phyloP scores from a whole-genome alignment of 1,140 invertebrate genomes.

The Macrocentrus cingulum region DNA sequence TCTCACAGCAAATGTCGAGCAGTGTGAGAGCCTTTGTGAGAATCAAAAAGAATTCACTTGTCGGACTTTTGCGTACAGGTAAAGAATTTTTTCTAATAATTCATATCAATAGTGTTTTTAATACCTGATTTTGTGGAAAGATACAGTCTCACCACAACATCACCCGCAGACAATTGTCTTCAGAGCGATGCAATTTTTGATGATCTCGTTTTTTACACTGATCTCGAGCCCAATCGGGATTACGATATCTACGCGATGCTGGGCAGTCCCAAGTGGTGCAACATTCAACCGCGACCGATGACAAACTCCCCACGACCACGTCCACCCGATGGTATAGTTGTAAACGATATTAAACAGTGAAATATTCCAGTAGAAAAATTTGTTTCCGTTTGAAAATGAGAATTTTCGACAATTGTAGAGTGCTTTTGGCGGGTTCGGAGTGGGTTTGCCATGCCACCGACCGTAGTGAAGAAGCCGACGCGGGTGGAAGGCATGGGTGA shows the following conservation, averaged over 20 bases:
- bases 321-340: slow-evolving; percentile 37
- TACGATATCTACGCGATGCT: slow-evolving; percentile 78
- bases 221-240: slow-evolving; percentile 73
- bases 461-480: slow-evolving; percentile 65
- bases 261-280: slow-evolving; percentile 45
- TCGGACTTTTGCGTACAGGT: slow-evolving; percentile 75
- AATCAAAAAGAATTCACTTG: slow-evolving; percentile 72
- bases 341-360: too few relatives aligned
- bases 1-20: slow-evolving; percentile 67
- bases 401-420: too few relatives aligned
- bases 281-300: slow-evolving; percentile 12
- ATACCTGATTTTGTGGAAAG: slow-evolving; percentile 38
- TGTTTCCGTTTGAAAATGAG: too few relatives aligned
- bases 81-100: slow-evolving; percentile 22
- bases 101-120: too few relatives aligned
- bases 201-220: slow-evolving; percentile 70
- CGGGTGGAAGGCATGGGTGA: slow-evolving; percentile 70
- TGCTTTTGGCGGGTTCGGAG: slow-evolving; percentile 79
- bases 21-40: slow-evolving; percentile 74
- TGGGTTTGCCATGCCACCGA: slow-evolving; percentile 66
- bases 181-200: slow-evolving; percentile 69
- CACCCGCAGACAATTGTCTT: slow-evolving; percentile 72
- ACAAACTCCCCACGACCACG: slow-evolving; percentile 26
- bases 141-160: slow-evolving; percentile 49
- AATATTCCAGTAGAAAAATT: too few relatives aligned